Evolutionary conservation across 2,797 vertebrate genomes (phyloP).

Genomic region (Onychomys leucogaster): DNA sequence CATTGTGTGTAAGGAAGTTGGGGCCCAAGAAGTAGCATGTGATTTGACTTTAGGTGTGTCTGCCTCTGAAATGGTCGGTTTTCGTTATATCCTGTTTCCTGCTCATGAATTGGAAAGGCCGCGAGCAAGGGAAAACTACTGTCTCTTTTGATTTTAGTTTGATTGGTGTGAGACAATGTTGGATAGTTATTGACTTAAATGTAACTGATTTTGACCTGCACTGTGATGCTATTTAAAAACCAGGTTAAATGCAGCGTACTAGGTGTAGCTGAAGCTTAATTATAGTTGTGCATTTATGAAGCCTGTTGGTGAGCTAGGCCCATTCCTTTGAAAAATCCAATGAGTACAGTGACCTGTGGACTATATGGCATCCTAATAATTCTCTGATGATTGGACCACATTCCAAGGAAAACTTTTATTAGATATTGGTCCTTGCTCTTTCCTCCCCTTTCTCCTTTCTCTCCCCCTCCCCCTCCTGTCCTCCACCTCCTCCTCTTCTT

Average conservation of each 20-base stretch:
- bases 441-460: background rate
- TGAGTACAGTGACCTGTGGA: background rate
- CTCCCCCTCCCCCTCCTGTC: background rate
- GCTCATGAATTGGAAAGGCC: slow-evolving; percentile 27
- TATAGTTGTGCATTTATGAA: background rate
- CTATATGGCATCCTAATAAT: background rate
- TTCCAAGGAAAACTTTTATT: background rate
- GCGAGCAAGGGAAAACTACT: background rate
- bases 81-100: slow-evolving; percentile 54
- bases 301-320: background rate
- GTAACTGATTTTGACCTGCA: slow-evolving; percentile 41
- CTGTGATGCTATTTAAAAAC: slow-evolving; percentile 33
- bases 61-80: background rate
- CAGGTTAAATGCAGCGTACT: background rate
- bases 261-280: background rate
- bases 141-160: slow-evolving; percentile 51
- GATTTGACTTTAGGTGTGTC: slow-evolving; percentile 6
- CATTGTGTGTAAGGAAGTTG: background rate
- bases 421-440: background rate
- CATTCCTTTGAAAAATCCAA: background rate
- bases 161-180: slow-evolving; percentile 32
- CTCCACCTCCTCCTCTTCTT: background rate
- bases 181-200: slow-evolving; percentile 38
- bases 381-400: background rate
- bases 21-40: background rate